Base-by-base conservation (phyloP, 2,797 vertebrate genomes). In the Fratercula arctica region DNA sequence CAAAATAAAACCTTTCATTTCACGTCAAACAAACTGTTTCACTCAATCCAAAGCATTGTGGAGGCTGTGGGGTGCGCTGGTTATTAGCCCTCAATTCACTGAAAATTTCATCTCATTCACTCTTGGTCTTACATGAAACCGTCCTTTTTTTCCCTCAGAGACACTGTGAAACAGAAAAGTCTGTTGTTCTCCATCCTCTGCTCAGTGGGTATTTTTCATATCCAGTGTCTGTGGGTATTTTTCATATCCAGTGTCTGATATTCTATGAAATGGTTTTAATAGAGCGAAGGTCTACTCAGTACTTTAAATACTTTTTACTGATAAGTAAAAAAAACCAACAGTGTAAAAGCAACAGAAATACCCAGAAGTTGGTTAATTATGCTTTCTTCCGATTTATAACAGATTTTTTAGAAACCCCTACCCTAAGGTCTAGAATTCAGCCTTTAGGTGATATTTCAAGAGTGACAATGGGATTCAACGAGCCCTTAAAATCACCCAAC, bases 1-100 rank as follows among this genome's bases (percentile, higher is more conserved):
- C 51, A 96, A 95, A 95, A 95, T 78, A 94, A 96, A 97, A 73
- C 61, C 61, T 86, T 88, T 81, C n/a, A 48, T 76, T 95, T 87
- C 77, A 86, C 0, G 13, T 88, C 82, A 95, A 93, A 86, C 93
- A 94, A 94, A 92, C 89, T 50, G 85, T 91, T 93, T 94, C 63
- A 35, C 59, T 82, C 87, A 87, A 56, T 25, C 51, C 43, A 87
- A 85, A 87, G 83, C 46, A 64, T 73, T 94, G 50, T 6, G 9
- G n/a, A 95, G 33, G 50, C 82, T 91, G 64, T 81, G 79, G 89
- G 82, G 16, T 87, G 39, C 17, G 1, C 72, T 84, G 66, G 68
- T 85, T 85, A 77, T 95, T 81, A 96, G 90, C 13, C 83, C 54
- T 93, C 61, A 57, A 90, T 90, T 95, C 91, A 93, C 50, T 61